These are phyloP conservation scores for Sylvia atricapilla DNA, from an alignment of 2,113 vertebrate species.

Conservation along the genomic window DNA sequence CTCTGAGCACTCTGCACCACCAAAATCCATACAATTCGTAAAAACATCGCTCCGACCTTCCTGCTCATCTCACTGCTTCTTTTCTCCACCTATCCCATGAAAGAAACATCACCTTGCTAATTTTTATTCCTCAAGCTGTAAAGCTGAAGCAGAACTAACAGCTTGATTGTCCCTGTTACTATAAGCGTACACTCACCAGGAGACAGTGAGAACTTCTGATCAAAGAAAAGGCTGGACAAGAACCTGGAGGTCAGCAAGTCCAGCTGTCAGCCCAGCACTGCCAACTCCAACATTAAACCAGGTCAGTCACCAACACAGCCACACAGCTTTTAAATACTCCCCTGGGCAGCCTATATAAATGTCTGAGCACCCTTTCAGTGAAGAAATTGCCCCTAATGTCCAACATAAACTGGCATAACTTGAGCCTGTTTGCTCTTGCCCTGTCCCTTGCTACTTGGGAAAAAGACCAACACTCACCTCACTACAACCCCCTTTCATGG, in stretches of 20 bases:
- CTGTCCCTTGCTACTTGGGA: neutral
- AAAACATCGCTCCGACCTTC: neutral
- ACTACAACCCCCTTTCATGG: neutral
- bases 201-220: neutral
- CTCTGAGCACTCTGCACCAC: neutral
- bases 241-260: neutral
- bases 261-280: neutral
- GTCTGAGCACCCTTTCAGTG: neutral
- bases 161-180: fast-evolving
- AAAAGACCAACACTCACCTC: neutral
- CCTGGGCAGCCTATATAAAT: neutral
- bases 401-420: neutral
- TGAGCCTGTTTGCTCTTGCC: neutral
- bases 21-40: neutral
- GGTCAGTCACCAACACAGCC: fast-evolving
- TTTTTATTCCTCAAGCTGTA: neutral
- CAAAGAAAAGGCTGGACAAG: neutral
- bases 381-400: neutral
- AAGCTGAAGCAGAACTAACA: neutral
- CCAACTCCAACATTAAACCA: neutral
- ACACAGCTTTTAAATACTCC: neutral
- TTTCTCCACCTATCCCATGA: neutral
- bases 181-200: neutral
- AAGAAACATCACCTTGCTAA: neutral
- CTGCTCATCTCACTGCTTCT: neutral